Conservation (phyloP, 2,888 invertebrate species). For the Drosophila peninsularis region DNA sequence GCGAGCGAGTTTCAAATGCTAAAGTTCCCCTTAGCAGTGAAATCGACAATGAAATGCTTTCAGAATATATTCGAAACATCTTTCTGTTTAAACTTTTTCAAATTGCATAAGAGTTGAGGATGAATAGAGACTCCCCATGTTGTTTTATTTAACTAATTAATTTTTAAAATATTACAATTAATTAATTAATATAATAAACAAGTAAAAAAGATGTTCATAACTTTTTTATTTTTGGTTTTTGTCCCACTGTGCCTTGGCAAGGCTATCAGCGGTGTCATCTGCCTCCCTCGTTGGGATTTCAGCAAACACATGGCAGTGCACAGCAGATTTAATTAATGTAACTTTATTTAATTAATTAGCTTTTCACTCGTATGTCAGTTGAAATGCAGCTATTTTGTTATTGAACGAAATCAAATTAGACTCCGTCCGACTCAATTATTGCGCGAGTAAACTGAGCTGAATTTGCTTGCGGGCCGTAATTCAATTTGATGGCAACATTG, state of each 20-base stretch:
- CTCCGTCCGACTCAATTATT: background rate
- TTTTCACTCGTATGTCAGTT: background rate
- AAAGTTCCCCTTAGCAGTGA: background rate
- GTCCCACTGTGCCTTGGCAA: background rate
- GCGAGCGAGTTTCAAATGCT: constrained; percentile 1
- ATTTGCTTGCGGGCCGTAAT: constrained; percentile 22
- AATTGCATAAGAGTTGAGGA: too few relatives aligned
- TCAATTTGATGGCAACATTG: constrained; percentile 26
- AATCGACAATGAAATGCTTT: background rate
- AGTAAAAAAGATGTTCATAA: too few relatives aligned
- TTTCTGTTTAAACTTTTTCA: background rate
- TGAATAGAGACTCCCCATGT: too few relatives aligned
- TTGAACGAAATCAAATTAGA: background rate
- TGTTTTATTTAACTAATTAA: too few relatives aligned
- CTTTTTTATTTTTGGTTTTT: too few relatives aligned
- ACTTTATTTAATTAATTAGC: constrained; percentile 10
- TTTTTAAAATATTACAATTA: too few relatives aligned
- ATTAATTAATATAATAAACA: too few relatives aligned
- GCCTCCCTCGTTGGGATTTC: background rate
- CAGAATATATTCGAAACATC: background rate
- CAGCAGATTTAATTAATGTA: background rate
- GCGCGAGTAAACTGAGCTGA: constrained; percentile 7
- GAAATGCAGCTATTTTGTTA: background rate
- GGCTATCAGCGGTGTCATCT: background rate
- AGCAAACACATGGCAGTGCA: background rate